Base-by-base conservation (phyloP, 2,797 vertebrate genomes). In the Labroides dimidiatus region DNA sequence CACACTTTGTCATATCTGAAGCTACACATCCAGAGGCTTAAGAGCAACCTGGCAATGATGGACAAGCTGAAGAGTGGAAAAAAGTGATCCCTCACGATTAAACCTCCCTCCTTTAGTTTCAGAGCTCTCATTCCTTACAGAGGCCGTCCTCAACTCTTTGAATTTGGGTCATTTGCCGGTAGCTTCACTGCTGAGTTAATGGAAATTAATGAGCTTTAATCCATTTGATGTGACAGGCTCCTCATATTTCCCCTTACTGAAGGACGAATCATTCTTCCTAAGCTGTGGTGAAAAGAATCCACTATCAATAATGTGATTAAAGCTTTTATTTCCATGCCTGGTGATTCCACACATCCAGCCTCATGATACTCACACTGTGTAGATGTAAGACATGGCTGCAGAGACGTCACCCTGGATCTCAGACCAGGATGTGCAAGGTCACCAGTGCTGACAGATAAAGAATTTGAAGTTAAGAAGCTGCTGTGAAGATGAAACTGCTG, bases 151-250 rank as follows among this genome's bases (percentile, higher is more conserved):
- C 65, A 48, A 81, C 64, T 54, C 60, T 70, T 45, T 55, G 4
- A 55, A 90, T 75, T 39, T 80, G 71, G 84, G 84, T 82, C 80
- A 90, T 78, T 85, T 80, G 45, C 78, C 19, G 23, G 27, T n/a
- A 56, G 52, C 72, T 82, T 81, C 59, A 66, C 53, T 67, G 61
- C 61, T 72, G 44, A 58, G 27, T 79, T 79, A 87, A 87, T 87
- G 71, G 74, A 64, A 81, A 73, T 84, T 90, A 87, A 91, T 84
- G 77, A 86, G 65, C 66, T 54, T 17, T 78, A 78, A 83, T 82
- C 77, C 80, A 78, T 85, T 84, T 81, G 42, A 79, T 73, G 67
- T 66, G 81, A 85, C 68, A 72, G 42, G 60, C 64, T 58, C 54
- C 78, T 79, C 66, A 65, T 63, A 75, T 59, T 60, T 41, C 53